Evolutionary conservation across 2,888 invertebrate genomes (phyloP).

Genomic region (Cacoxenus indagator): DNA sequence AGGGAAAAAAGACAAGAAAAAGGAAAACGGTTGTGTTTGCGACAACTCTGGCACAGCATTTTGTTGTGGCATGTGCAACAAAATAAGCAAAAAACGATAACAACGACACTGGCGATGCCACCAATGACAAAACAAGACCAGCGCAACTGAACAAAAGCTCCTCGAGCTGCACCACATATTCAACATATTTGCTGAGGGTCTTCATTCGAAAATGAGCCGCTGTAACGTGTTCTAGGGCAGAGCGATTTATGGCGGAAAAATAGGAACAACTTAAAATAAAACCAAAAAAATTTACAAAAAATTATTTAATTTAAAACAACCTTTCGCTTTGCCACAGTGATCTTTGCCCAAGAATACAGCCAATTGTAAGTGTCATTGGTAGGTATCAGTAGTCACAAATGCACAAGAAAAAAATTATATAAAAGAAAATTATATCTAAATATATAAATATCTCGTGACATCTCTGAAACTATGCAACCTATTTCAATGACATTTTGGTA

Average conservation of each 20-base stretch:
- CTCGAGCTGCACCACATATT: conserved; percentile 53
- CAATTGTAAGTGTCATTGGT: too few relatives aligned
- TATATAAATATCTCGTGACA: too few relatives aligned
- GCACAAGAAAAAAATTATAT: too few relatives aligned
- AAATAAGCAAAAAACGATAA: not conserved
- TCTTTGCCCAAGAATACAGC: too few relatives aligned
- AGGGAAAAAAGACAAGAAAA: not conserved
- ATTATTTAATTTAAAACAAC: too few relatives aligned
- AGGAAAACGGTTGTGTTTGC: too few relatives aligned
- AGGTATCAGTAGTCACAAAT: too few relatives aligned
- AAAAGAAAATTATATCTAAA: too few relatives aligned
- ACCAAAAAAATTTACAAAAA: too few relatives aligned
- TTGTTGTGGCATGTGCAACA: not conserved
- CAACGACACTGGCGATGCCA: not conserved
- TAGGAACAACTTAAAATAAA: too few relatives aligned
- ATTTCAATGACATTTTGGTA: too few relatives aligned
- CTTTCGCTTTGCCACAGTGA: not conserved
- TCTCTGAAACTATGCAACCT: too few relatives aligned
- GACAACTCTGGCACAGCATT: not conserved
- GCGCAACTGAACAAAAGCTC: conserved; percentile 33
- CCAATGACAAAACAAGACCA: not conserved
- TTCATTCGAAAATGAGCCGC: not conserved
- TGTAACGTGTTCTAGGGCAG: not conserved
- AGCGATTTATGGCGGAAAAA: not conserved
- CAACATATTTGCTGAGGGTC: conserved; percentile 58